phyloP scores from a whole-genome alignment of 2,888 invertebrate genomes.

The Herminia tarsipennalis region DNA sequence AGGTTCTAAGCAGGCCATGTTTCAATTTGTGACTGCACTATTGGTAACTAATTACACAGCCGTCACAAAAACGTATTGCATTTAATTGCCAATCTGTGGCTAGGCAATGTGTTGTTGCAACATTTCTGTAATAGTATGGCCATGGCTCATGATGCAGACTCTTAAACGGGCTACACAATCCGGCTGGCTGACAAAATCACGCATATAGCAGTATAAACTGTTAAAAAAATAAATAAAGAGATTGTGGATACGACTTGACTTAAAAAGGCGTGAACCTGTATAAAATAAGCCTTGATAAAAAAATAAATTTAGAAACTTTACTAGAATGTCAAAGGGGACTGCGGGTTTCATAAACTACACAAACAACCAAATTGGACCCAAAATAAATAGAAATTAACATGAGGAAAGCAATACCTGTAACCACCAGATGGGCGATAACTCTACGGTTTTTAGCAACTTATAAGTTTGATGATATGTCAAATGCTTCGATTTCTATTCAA shows the following conservation, averaged over 20 bases:
- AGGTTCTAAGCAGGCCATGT: too few relatives aligned
- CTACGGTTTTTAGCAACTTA: slow-evolving; percentile 19
- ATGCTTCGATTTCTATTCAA: too few relatives aligned
- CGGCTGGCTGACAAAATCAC: too few relatives aligned
- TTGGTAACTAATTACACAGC: too few relatives aligned
- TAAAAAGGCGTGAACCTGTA: slow-evolving; percentile 10
- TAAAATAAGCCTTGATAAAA: slow-evolving; percentile 12
- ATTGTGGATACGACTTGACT: slow-evolving; percentile 10
- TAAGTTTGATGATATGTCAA: slow-evolving; percentile 1
- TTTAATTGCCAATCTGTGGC: too few relatives aligned
- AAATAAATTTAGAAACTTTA: slow-evolving; percentile 18
- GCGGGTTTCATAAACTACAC: slow-evolving; percentile 12
- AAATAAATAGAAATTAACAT: slow-evolving; percentile 17
- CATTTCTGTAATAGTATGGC: too few relatives aligned
- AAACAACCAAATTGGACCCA: slow-evolving; percentile 27
- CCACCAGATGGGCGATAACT: slow-evolving; percentile 21
- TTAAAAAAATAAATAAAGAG: neutral
- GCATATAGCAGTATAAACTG: too few relatives aligned
- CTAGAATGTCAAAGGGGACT: slow-evolving; percentile 18
- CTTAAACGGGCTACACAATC: too few relatives aligned
- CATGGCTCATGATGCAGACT: too few relatives aligned
- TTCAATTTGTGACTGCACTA: too few relatives aligned
- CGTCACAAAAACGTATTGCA: too few relatives aligned
- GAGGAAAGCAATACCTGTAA: slow-evolving; percentile 18
- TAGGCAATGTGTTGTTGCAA: too few relatives aligned